Conservation (phyloP, 2,888 invertebrate species). For the Sinotaia quadrata region DNA sequence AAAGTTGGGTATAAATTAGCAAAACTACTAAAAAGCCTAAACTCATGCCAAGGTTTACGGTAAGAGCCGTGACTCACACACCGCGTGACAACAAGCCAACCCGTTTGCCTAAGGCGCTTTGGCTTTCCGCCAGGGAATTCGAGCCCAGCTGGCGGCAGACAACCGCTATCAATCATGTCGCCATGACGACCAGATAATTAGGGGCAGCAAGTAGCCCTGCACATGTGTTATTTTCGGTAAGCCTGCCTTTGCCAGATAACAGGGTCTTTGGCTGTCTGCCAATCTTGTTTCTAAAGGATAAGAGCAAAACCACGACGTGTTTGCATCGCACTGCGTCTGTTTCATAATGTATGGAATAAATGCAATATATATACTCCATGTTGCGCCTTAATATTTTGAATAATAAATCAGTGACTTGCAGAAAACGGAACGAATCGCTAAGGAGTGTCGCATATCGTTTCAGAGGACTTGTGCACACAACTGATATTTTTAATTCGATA, state of each 20-base stretch:
- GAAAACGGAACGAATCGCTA: too few species aligned
- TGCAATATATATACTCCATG: too few species aligned
- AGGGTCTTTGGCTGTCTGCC: slow-evolving; percentile 2
- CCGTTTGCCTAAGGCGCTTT: slow-evolving; percentile 5
- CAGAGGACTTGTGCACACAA: too few species aligned
- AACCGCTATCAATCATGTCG: slow-evolving; percentile 37
- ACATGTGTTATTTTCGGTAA: slow-evolving; percentile 11
- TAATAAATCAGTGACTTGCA: too few species aligned
- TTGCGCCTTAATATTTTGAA: too few species aligned
- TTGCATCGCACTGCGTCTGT: too few species aligned
- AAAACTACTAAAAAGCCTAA: too few species aligned
- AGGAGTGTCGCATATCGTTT: too few species aligned
- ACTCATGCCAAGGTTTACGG: not conserved
- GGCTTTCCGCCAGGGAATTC: slow-evolving; percentile 21
- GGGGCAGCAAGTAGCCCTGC: slow-evolving; percentile 20
- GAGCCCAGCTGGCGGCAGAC: slow-evolving; percentile 28
- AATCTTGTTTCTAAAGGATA: not conserved
- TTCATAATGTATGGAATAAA: too few species aligned
- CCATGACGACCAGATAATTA: slow-evolving; percentile 35
- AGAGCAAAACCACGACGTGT: not conserved
- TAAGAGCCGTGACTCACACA: slow-evolving; percentile 23
- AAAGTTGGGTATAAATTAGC: too few species aligned
- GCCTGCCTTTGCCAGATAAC: not conserved
- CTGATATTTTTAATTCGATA: too few species aligned
- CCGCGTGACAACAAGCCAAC: slow-evolving; percentile 20